Percentiles rank a stretch among this genome's conserved stretches.
phyloP scores from a whole-genome alignment of 92 coral and sea anemone genomes.

The Heteractis magnifica region DNA sequence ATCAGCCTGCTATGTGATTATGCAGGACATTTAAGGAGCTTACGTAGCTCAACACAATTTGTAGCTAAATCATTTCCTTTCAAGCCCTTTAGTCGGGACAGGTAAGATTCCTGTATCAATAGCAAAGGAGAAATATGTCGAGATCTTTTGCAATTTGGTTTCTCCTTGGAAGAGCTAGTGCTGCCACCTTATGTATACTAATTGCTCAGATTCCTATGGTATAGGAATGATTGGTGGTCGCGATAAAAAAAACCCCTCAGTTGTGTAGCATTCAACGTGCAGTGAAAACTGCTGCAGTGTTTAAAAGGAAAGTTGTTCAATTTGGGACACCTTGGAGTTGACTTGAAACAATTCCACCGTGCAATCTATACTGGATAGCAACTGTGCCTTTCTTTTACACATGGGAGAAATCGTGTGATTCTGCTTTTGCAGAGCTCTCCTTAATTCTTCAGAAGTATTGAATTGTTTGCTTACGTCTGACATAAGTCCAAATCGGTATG shows the following conservation, averaged over 20 bases:
- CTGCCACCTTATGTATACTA: too few relatives aligned
- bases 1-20: neutral
- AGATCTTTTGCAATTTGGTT: slow-evolving; percentile 24
- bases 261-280: neutral
- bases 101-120: neutral
- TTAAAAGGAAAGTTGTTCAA: neutral
- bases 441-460: slow-evolving; percentile 5
- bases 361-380: too few relatives aligned
- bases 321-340: neutral
- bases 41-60: slow-evolving; percentile 26
- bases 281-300: neutral
- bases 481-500: slow-evolving; percentile 14
- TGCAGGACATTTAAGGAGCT: slow-evolving; percentile 11
- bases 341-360: too few relatives aligned
- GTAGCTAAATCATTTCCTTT: slow-evolving; percentile 10
- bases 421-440: neutral
- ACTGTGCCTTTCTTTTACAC: neutral
- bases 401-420: neutral
- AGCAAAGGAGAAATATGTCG: slow-evolving; percentile 10
- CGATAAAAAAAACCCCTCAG: neutral
- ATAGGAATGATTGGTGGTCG: neutral
- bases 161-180: slow-evolving; percentile 9
- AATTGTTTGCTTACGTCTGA: slow-evolving; percentile 1
- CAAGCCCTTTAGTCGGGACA: neutral
- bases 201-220: slow-evolving; percentile 11